Conservation (phyloP, 92 coral and sea anemone species). For the Palythoa caribaeorum region DNA sequence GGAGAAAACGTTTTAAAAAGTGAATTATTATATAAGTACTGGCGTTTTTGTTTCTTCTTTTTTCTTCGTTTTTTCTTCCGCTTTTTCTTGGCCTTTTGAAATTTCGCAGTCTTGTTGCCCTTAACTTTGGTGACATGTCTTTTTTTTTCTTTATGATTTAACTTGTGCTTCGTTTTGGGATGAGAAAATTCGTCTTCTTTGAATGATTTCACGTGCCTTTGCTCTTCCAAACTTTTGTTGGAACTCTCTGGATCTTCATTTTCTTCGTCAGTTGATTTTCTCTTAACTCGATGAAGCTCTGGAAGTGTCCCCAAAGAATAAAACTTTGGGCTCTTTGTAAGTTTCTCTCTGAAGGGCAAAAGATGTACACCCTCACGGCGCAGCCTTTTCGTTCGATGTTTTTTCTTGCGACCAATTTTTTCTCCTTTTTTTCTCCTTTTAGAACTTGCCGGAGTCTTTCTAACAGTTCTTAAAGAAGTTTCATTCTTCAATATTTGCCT, state of each 20-base stretch:
- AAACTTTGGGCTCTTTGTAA: conserved; percentile 13
- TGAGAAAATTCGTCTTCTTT: background rate
- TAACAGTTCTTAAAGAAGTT: background rate
- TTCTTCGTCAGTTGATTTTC: conserved; percentile 16
- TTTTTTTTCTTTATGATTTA: background rate
- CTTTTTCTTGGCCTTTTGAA: background rate
- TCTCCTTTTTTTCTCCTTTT: background rate
- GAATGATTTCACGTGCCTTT: background rate
- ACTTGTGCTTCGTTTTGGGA: background rate
- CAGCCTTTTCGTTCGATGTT: background rate
- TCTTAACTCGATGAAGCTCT: conserved; percentile 39
- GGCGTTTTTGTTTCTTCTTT: conserved; percentile 30
- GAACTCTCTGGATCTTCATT: background rate
- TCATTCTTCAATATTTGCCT: background rate
- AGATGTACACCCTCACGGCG: background rate
- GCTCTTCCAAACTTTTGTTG: background rate
- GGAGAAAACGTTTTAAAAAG: conserved; percentile 4
- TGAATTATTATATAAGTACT: conserved; percentile 1
- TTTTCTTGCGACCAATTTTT: background rate
- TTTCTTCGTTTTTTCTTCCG: background rate
- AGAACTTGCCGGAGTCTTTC: background rate
- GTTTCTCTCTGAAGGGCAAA: background rate
- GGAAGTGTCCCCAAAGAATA: conserved; percentile 13
- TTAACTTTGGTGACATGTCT: background rate
- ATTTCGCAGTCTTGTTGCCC: background rate